Evolutionary conservation across 2,888 invertebrate species (phyloP), one percentile per base, ranked within the genome.

Genomic region (Microdon myrmicae): DNA sequence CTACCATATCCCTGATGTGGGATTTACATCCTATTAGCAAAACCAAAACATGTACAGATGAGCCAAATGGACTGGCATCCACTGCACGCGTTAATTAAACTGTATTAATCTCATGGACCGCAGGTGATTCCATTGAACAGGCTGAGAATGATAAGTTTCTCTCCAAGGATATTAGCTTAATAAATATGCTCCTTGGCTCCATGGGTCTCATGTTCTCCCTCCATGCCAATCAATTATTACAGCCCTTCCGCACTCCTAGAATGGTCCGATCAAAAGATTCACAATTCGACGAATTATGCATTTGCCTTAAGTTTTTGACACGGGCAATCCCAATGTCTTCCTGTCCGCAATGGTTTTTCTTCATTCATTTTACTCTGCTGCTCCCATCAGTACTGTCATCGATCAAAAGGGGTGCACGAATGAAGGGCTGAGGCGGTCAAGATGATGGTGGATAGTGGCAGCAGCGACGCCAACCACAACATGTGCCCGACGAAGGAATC

Each of bases 401-500:
- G 64, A 64, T 64, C 64, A 64, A 58, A 43, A 58, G 47, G 51
- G 64, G 51, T 58, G 38, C 41, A 48, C 31, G 23, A 26, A 45
- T 39, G 31, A 20, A 43, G 16, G 31, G 12, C 9, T 10, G 7
- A 10, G 4, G 9, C 3, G 38, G 38, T 8, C 17, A 23, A 8
- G 6, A 4, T 9, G 26, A 8, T 29, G 22, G 20, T 17, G 19
- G 17, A 14, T 13, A 19, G 25, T 34, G 16, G 17, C 54, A 31
- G 38, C 4, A 7, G 13, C 22, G n/a, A 31, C 14, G 14, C 13
- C 28, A 31, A 16, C 23, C 31, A 43, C n/a, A 43, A 43, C 51
- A 58, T 58, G 58, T 45, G 47, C 51, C 34, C 17, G 45, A 45
- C 34, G 48, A 47, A 53, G 43, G 51, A 70, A 72, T 75, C 77